Evolutionary conservation across 2,888 invertebrate genomes (phyloP), one percentile per base, ranked within the genome.

Genomic region (Pedicia rivosa): DNA sequence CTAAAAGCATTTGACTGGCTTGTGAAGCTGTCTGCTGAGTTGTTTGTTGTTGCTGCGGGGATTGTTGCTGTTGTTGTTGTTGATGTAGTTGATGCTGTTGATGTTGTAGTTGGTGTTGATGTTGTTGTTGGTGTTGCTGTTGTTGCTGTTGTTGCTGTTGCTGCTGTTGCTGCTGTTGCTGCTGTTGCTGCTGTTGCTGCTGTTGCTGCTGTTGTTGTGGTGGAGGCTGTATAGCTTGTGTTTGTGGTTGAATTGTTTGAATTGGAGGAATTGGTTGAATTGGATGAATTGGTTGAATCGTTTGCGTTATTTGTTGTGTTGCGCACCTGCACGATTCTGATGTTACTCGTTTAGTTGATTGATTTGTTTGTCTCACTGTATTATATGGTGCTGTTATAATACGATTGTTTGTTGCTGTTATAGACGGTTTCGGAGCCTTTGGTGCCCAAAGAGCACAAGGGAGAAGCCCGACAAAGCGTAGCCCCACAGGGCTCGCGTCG

Each of bases 381-480:
- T n/a, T n/a, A 46, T 61, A 61, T 1, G 60, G 61, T 36, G 53
- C 48, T 22, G 46, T 43, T 25, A 41, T 45, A 10, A 43, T 28
- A 5, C 57, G 51, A 10, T 48, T 45, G 30, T 44, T 40, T 20
- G 44, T 34, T 38, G 31, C 19, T 14, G 38, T 12, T 30, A 14
- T 15, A 22, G 50, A 42, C 39, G 51, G 37, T 40, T 55, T 55
- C 20, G 54, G 48, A 35, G 54, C 52, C 46, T 59, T 58, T 17
- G 54, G 48, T 43, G 49, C 42, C 50, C 50, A 49, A 39, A 50
- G 44, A 35, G 49, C 57, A 47, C 59, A 59, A 44, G 60, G 57
- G 47, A 57, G 42, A 40, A 55, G 46, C 44, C 55, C 56, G 46
- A 59, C 51, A 27, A 55, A 50, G 51, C 56, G 51, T 44, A 59